These are phyloP conservation scores for Cosmia trapezina DNA, from an alignment of 2,888 invertebrate genomes.

Conservation along the genomic window DNA sequence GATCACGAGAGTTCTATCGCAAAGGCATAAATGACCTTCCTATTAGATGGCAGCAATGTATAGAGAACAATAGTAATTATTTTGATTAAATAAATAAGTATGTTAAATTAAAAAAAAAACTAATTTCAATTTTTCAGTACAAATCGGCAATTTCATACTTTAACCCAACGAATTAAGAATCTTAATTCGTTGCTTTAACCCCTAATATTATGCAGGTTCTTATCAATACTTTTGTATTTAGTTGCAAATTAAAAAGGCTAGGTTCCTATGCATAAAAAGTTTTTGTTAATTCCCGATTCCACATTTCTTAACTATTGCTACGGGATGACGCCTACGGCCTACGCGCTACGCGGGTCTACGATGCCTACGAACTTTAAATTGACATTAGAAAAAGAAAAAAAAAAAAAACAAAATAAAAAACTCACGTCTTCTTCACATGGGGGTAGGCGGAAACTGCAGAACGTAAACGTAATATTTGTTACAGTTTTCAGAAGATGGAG, in stretches of 20 bases:
- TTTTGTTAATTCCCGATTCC: not conserved
- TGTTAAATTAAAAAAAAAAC: too few species aligned
- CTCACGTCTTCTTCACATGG: not conserved
- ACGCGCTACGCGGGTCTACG: slow-evolving; percentile 15
- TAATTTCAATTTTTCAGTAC: too few species aligned
- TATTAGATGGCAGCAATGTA: too few species aligned
- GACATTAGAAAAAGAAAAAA: not conserved
- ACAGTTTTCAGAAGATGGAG: not conserved
- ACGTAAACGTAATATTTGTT: not conserved
- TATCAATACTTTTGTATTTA: not conserved
- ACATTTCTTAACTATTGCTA: not conserved
- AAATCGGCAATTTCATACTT: too few species aligned
- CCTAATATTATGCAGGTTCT: not conserved
- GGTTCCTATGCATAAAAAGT: not conserved
- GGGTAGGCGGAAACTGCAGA: not conserved
- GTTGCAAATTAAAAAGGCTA: not conserved
- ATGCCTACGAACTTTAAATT: too few species aligned
- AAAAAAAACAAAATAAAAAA: not conserved
- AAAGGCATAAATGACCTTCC: too few species aligned
- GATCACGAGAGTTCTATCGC: too few species aligned
- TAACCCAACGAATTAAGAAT: too few species aligned
- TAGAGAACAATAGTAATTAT: too few species aligned
- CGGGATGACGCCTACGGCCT: not conserved
- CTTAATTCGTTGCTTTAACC: too few species aligned
- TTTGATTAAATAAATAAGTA: too few species aligned